phyloP scores from a whole-genome alignment of 92 coral and sea anemone species.

The Porites lobata region DNA sequence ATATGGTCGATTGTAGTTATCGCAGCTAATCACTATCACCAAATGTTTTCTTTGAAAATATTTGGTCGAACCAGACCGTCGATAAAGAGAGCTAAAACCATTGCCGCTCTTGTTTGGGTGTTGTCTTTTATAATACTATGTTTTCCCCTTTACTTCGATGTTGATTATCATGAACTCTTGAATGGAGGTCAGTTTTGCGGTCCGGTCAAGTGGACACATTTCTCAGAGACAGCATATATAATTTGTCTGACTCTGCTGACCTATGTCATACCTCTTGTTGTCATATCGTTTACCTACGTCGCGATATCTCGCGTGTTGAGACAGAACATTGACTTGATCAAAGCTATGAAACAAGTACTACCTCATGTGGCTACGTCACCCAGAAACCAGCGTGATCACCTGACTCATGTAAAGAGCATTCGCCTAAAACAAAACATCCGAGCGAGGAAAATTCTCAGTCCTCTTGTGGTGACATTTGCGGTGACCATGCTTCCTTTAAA shows the following conservation, averaged over 20 bases:
- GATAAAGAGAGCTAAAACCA: neutral
- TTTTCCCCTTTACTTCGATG: neutral
- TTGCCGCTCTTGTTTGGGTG: neutral
- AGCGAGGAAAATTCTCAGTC: constrained; percentile 15
- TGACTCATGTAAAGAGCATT: no score
- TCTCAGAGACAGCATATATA: neutral
- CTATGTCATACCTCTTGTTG: constrained; percentile 23
- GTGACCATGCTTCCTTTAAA: constrained; percentile 34
- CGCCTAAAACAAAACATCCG: constrained; percentile 28
- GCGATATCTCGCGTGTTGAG: neutral
- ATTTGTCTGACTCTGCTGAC: neutral
- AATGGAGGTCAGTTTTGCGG: neutral
- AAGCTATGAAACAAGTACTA: neutral
- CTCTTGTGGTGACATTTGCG: constrained; percentile 27
- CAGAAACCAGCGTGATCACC: neutral
- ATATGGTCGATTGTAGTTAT: constrained; percentile 64
- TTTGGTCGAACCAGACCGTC: neutral
- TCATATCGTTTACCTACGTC: constrained; percentile 14
- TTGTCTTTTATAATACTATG: neutral
- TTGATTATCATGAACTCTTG: neutral
- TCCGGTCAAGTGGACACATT: neutral
- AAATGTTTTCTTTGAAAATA: neutral
- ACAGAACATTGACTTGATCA: neutral
- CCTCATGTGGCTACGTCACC: no score
- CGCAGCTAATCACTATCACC: constrained; percentile 52